These are phyloP conservation scores for Talpa occidentalis DNA, from an alignment of 2,113 vertebrate species.

Conservation along the genomic window DNA sequence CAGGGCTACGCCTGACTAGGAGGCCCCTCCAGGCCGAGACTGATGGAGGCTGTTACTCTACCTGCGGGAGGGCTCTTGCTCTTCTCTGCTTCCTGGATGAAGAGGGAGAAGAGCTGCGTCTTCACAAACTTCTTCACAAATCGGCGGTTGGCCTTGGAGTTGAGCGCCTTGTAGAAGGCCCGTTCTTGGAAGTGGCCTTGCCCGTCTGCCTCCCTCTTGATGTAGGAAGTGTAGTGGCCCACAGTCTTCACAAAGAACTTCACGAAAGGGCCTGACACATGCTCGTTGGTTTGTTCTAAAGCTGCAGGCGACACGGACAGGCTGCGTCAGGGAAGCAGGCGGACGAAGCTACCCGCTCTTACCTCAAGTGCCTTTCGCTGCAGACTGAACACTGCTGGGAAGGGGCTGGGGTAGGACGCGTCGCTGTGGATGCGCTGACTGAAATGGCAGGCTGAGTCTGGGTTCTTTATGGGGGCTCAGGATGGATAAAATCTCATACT, in stretches of 20 bases:
- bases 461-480: background rate
- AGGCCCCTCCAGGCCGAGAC: background rate
- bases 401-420: background rate
- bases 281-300: conserved; percentile 90
- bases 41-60: conserved; percentile 57
- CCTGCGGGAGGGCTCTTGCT: conserved; percentile 91
- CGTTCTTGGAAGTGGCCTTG: conserved; percentile 88
- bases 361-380: background rate
- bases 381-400: background rate
- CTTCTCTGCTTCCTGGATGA: conserved; percentile 95
- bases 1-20: background rate
- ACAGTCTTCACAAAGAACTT: conserved; percentile 93
- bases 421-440: background rate
- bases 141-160: conserved; percentile 89
- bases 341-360: background rate
- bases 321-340: background rate
- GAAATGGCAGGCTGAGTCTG: background rate
- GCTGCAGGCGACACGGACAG: conserved; percentile 80
- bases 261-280: conserved; percentile 93
- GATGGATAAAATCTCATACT: background rate
- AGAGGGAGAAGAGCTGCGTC: conserved; percentile 97
- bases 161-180: conserved; percentile 92
- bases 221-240: conserved; percentile 90
- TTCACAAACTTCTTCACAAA: conserved; percentile 94
- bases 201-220: conserved; percentile 82